Evolutionary conservation across 2,113 vertebrate species (phyloP).

Genomic region (Ptyas mucosa): DNA sequence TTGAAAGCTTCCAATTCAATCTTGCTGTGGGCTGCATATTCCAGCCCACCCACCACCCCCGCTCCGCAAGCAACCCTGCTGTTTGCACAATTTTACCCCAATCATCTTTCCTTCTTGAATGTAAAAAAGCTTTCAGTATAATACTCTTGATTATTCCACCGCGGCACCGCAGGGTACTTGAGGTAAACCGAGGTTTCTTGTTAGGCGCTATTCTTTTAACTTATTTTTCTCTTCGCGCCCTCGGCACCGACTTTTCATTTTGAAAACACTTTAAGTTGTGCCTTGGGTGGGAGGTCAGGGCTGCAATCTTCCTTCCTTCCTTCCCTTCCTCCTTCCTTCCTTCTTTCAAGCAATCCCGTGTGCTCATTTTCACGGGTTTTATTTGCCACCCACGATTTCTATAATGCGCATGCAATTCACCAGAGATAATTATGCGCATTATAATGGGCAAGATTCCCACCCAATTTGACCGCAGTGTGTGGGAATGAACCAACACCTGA

Average conservation of each 20-base stretch:
- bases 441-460: neutral
- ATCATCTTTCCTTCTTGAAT: neutral
- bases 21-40: neutral
- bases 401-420: neutral
- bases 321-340: neutral
- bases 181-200: slow-evolving; percentile 12
- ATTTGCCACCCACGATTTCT: neutral
- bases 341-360: neutral
- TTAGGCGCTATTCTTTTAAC: neutral
- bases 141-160: slow-evolving; percentile 7
- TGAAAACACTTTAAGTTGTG: neutral
- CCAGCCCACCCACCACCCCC: neutral
- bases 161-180: slow-evolving; percentile 8
- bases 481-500: neutral
- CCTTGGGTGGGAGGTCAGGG: neutral
- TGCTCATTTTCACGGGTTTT: neutral
- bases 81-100: neutral
- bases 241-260: neutral
- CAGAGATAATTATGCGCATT: neutral
- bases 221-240: neutral
- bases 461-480: neutral
- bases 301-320: neutral
- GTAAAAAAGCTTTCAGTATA: slow-evolving; percentile 13
- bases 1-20: neutral
- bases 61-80: neutral